Base-by-base conservation (phyloP, 2,797 vertebrate species). In the Nasua narica region DNA sequence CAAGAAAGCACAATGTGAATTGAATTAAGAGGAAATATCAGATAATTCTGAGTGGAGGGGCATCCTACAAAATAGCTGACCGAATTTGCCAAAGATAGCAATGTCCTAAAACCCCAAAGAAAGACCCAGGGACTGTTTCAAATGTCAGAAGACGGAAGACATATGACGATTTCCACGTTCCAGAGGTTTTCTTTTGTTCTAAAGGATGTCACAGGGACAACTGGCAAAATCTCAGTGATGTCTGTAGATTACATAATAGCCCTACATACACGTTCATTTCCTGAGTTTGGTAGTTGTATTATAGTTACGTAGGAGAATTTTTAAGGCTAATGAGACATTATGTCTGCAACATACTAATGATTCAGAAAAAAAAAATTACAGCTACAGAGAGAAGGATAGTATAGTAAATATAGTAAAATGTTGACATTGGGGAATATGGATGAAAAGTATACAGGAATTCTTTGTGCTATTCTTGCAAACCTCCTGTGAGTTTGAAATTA, bases 401-500 rank as follows among this genome's bases (percentile, higher is more conserved):
- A n/a, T n/a, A 91, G 46, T 35, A 35, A 67, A 52, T 18, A 35
- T 16, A 46, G 21, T 72, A 81, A 91, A 69, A 96, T 91, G 60
- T 27, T 88, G 67, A 65, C 43, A 78, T 52, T 65, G 40, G n/a
- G 50, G 25, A 90, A 32, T 54, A 60, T 4, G 16, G 56, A 83
- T 46, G 48, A 96, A 58, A n/a, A 50, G 5, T 43, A 58, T 48
- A 35, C 21, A 16, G 78, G 27, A 56, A 37, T 69, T 89, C 83
- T 95, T 89, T 29, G 62, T 19, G 37, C 25, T 76, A 14, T 48
- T 83, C 94, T 87, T 67, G 32, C 32, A 93, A 96, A 76, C 16
- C n/a, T 92, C 90, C 95, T 43, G 56, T 56, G 46, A 90, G 60
- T 70, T 95, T 96, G n/a, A 95, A 95, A 86, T 94, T 90, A 74